phyloP scores from a whole-genome alignment of 2,888 invertebrate species.

The Alviniconcha strummeri region DNA sequence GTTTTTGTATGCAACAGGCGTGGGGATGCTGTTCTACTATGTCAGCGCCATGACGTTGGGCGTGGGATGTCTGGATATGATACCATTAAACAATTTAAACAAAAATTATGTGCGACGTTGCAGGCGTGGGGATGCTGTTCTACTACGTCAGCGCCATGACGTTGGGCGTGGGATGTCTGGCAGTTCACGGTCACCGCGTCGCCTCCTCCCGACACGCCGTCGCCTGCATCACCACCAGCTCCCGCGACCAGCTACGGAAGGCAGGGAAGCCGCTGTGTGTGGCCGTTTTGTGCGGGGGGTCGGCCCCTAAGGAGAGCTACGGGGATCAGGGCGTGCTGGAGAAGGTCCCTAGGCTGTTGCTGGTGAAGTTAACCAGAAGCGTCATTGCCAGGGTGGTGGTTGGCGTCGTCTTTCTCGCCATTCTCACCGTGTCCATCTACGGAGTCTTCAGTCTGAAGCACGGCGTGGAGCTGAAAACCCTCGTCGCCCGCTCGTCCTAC shows the following conservation, averaged over 20 bases:
- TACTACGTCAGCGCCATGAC: constrained; percentile 64
- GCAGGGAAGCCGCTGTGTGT: constrained; percentile 35
- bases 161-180: constrained; percentile 61
- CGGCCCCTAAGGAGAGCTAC: constrained; percentile 37
- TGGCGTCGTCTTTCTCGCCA: constrained; percentile 45
- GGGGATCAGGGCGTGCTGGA: constrained; percentile 55
- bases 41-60: constrained; percentile 62
- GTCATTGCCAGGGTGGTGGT: constrained; percentile 45
- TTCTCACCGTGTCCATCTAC: constrained; percentile 26
- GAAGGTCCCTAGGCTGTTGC: constrained; percentile 44
- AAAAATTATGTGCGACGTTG: constrained; percentile 30
- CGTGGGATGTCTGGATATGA: constrained; percentile 59
- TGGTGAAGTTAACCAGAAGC: constrained; percentile 53
- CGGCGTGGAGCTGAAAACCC: constrained; percentile 52
- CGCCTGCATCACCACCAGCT: constrained; percentile 48
- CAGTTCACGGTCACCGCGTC: constrained; percentile 58
- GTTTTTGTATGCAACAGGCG: too few relatives aligned
- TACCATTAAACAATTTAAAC: too few relatives aligned
- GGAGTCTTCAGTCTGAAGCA: constrained; percentile 51
- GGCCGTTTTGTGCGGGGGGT: constrained; percentile 68
- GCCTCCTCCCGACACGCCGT: constrained; percentile 49
- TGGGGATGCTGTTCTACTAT: constrained; percentile 62
- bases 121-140: constrained; percentile 63
- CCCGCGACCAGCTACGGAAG: constrained; percentile 45
- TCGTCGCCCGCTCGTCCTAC: constrained; percentile 57